Evolutionary conservation across 2,888 invertebrate species (phyloP), one percentile per base, ranked within the genome.

Genomic region (Zootermopsis nevadensis): DNA sequence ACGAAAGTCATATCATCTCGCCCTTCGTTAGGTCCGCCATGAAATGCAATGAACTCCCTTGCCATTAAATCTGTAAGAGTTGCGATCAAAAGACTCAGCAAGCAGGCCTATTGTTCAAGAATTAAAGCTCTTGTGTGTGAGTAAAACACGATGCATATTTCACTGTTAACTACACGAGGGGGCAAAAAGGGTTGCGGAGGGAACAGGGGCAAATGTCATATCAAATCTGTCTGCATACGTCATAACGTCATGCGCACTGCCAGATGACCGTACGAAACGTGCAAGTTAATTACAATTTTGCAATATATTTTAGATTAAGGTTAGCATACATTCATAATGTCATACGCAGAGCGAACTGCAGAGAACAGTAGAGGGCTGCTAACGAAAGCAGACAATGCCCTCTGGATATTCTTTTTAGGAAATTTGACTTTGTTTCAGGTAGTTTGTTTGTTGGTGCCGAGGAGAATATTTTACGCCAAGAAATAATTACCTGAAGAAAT

Each of bases 111-210:
- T 77, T 55, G 77, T 77, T 77, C 77, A 77, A 77, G 77, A 55
- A 55, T 77, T 77, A 77, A 1, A 55, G 55, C 31, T 55, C 33
- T 55, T 77, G 30, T 55, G 55, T 55, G 30, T 33, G 53, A 77
- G 55, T 77, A 55, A 55, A 55, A 77, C 55, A 53, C 53, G n/a
- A 3, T 79, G 53, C 79, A 79, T 79, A 79, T 79, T 79, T 66
- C 79, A 79, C 79, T 79, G 35, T 79, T 79, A 79, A 79, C 79
- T 79, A 35, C 27, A 35, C 24, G 60, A 66, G 66, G 79, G 35
- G 79, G n/a, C 27, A 15, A n/a, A 60, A 66, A n/a, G 60, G 79
- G 10, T 12, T 2, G 76, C 1, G 30, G n/a, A 30, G 30, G 53
- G 77, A 7, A 55, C 27, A n/a, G 77, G 79, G 74, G 24, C n/a